Base-by-base conservation (phyloP, 2,797 vertebrate species). In the Picus viridis region DNA sequence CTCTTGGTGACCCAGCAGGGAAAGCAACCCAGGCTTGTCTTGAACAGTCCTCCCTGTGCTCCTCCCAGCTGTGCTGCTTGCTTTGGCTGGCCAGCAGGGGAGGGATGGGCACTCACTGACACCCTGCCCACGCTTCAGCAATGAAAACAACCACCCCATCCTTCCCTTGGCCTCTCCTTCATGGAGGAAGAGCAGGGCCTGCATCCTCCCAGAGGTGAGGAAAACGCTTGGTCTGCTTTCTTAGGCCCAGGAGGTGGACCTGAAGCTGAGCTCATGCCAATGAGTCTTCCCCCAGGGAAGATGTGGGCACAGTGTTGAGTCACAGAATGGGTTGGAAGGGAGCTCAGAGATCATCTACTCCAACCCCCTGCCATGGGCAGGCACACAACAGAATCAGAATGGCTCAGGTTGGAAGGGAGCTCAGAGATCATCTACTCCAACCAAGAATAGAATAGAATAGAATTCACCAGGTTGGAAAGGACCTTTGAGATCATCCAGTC, bases 41-140 rank as follows among this genome's bases (percentile, higher is more conserved):
- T 89, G 53, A 95, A 86, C 1, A 74, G 76, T 4, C 20, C 77
- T 86, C 80, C 27, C n/a, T 96, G 92, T 91, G 86, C 61, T 51
- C 43, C 82, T 79, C 56, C 29, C 11, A 62, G 0, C 1, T 16
- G 49, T 0, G 0, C 79, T 13, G 92, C 90, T 94, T 94, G 62
- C 87, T 89, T 92, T 92, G 92, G 92, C 83, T 27, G 76, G 43
- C 64, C 12, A 5, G 75, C 76, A 73, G 70, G 84, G 29, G 41
- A 0, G 2, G 49, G 64, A 80, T 4, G 2, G 83, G 57, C 69
- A 30, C 39, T 30, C 64, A 17, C 26, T 4, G 67, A 80, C 61
- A 58, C 24, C 51, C n/a, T 58, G 90, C 62, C 72, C 82, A 30
- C 2, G 19, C 32, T 67, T 71, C 1, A 80, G 41, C 41, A 64